Percentiles rank a stretch among this genome's conserved stretches.
These are phyloP conservation scores for Sula dactylatra DNA, from an alignment of 2,113 vertebrate genomes.

Conservation along the genomic window DNA sequence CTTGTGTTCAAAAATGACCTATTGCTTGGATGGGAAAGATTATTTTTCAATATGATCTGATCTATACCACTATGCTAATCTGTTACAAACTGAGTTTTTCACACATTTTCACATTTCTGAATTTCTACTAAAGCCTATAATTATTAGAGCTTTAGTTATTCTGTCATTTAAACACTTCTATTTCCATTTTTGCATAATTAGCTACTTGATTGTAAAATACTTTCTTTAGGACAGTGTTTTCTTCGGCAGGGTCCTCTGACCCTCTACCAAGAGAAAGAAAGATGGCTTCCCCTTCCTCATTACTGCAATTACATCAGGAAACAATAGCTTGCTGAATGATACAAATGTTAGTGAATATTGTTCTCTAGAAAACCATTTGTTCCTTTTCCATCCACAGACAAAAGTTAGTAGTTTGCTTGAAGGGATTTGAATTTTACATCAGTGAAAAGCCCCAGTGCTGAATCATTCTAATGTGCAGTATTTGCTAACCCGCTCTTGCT, in stretches of 20 bases:
- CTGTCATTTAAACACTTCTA: constrained; percentile 33
- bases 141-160: constrained; percentile 23
- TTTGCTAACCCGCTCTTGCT: accelerated
- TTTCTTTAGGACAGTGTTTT: constrained; percentile 18
- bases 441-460: not conserved
- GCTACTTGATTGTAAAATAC: not conserved
- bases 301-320: constrained; percentile 14
- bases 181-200: constrained; percentile 12
- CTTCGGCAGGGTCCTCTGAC: not conserved
- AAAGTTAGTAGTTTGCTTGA: not conserved
- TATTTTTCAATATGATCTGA: constrained; percentile 22
- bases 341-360: not conserved
- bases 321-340: not conserved
- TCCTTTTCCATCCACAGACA: not conserved
- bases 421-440: not conserved
- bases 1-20: not conserved
- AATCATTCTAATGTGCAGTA: not conserved
- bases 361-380: not conserved
- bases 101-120: not conserved
- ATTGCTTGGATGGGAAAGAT: not conserved
- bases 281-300: not conserved
- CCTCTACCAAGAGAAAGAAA: constrained; percentile 31
- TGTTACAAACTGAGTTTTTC: not conserved
- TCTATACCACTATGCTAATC: not conserved
- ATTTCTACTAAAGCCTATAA: constrained; percentile 7